Base-by-base conservation (phyloP, 1,140 invertebrate genomes). In the Antheraea mylitta region DNA sequence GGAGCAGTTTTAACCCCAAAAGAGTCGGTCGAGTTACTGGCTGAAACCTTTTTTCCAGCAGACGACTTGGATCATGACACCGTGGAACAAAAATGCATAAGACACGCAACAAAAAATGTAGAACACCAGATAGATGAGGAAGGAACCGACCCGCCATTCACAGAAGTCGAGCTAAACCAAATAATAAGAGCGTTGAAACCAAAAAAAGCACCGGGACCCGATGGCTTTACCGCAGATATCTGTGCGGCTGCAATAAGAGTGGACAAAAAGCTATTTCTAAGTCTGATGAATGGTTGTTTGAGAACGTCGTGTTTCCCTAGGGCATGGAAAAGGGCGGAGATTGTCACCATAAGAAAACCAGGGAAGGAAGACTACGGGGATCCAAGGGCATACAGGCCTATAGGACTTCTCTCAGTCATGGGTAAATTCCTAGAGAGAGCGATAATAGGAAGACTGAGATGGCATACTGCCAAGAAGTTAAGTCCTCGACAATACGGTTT, bases 121-220 rank as follows among this genome's bases (percentile, higher is more conserved):
- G n/a, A n/a, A n/a, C n/a, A n/a, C n/a, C 18, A 61, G 36, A 63
- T n/a, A 18, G 66, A 66, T 58, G 0, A 18, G 22, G 8, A 42
- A 6, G 76, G 73, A 18, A 68, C 76, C 0, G 69, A 67, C 0
- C 75, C 75, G 42, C 75, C 73, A 0, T 3, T 11, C 0, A 2
- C n/a, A 7, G 76, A 78, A 45, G 45, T 77, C 0, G 38, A n/a
- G n/a, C n/a, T n/a, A n/a, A n/a, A n/a, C 16, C 13, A 38, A 2
- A 4, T 67, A 64, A 7, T 22, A 58, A 5, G 13, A 58, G 0
- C n/a, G 8, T 4, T 70, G 72, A 72, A 75, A 18, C 70, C 73
- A n/a, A 75, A 74, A 58, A 78, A 78, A 19, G 77, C 77, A 6
- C 77, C 77, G 2, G 77, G 77, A 22, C n/a, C 19, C 0, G 77